These are phyloP conservation scores for Artemia sinica DNA, from an alignment of 2,888 invertebrate genomes.

Conservation along the genomic window DNA sequence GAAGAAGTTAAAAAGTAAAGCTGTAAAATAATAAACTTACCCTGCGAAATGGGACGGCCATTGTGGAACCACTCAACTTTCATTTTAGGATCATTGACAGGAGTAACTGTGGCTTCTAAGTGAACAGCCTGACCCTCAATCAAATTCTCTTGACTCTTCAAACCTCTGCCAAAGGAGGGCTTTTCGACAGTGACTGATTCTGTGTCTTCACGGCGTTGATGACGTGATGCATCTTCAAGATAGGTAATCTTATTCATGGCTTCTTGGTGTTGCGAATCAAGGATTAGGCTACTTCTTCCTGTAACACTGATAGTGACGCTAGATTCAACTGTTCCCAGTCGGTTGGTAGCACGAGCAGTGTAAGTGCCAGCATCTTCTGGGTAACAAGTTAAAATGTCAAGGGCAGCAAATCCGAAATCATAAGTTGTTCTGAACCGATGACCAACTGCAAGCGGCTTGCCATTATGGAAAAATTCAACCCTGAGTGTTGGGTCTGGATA, in stretches of 20 bases:
- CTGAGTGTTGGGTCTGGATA: slow-evolving; percentile 73
- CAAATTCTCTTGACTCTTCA: slow-evolving; percentile 63
- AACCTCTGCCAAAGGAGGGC: slow-evolving; percentile 70
- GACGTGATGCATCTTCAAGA: slow-evolving; percentile 65
- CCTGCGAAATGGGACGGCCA: slow-evolving; percentile 74
- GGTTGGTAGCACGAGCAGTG: slow-evolving; percentile 68
- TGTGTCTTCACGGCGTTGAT: slow-evolving; percentile 50
- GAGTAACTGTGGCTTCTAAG: slow-evolving; percentile 82
- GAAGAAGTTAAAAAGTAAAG: not conserved
- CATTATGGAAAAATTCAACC: slow-evolving; percentile 86
- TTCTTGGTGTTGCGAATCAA: slow-evolving; percentile 80
- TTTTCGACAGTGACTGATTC: slow-evolving; percentile 61
- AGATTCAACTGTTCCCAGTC: slow-evolving; percentile 61
- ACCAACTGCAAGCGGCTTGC: slow-evolving; percentile 64
- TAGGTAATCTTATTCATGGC: slow-evolving; percentile 79
- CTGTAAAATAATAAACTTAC: slow-evolving; percentile 26
- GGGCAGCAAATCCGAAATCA: slow-evolving; percentile 90
- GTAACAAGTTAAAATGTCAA: slow-evolving; percentile 83
- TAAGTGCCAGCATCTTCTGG: slow-evolving; percentile 87
- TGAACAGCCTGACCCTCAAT: slow-evolving; percentile 75
- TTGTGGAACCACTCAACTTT: slow-evolving; percentile 95
- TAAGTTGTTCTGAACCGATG: slow-evolving; percentile 82
- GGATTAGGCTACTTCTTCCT: slow-evolving; percentile 65
- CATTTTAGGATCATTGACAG: slow-evolving; percentile 96
- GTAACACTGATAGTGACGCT: slow-evolving; percentile 57